Evolutionary conservation across 2,888 invertebrate genomes (phyloP).

Genomic region (Nowickia ferox): DNA sequence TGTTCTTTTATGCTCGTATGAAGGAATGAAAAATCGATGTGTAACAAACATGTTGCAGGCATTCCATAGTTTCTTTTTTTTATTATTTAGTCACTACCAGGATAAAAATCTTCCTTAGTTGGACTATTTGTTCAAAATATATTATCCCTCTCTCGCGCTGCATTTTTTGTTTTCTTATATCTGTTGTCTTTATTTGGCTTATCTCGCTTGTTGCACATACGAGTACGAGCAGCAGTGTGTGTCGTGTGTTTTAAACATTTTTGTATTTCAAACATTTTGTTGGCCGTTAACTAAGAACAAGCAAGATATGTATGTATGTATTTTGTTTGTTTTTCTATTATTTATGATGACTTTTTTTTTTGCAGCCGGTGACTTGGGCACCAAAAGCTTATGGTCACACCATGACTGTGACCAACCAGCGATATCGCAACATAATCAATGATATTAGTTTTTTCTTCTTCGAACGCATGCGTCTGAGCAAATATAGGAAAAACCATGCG

Average conservation of each 20-base stretch:
- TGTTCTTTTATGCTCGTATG: conserved; percentile 4
- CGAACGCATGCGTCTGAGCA: conserved; percentile 20
- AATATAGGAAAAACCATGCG: conserved; percentile 17
- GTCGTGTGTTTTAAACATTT: conserved; percentile 41
- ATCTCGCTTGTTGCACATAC: neutral
- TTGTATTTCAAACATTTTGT: conserved; percentile 56
- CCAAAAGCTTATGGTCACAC: conserved; percentile 48
- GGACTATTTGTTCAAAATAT: conserved; percentile 61
- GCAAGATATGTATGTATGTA: conserved; percentile 6
- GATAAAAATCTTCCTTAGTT: conserved; percentile 54
- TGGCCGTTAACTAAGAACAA: conserved; percentile 39
- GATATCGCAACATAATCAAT: conserved; percentile 67
- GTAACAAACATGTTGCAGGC: conserved; percentile 37
- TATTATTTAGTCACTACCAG: neutral
- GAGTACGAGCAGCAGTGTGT: neutral
- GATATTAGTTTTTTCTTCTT: conserved; percentile 34
- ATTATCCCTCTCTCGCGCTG: conserved; percentile 8
- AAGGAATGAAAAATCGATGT: conserved; percentile 46
- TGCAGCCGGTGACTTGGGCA: conserved; percentile 4
- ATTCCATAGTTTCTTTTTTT: conserved; percentile 32
- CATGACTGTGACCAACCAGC: conserved; percentile 60
- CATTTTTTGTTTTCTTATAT: conserved; percentile 21
- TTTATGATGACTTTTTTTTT: conserved; percentile 34
- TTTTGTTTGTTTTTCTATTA: conserved; percentile 42
- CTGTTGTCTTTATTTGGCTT: conserved; percentile 17